Evolutionary conservation across 2,113 vertebrate genomes (phyloP).

Genomic region (Ranitomeya variabilis): DNA sequence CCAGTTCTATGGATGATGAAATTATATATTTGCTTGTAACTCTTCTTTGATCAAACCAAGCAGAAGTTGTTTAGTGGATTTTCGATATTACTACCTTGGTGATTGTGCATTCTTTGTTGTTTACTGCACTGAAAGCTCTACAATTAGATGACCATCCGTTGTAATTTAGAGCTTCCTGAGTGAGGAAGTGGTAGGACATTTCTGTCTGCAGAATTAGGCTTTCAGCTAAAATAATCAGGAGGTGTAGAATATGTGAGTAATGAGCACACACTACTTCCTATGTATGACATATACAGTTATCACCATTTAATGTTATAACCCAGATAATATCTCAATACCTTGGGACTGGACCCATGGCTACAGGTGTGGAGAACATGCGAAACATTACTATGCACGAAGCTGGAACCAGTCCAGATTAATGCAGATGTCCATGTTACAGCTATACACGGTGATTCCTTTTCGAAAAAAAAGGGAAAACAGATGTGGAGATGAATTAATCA

Average conservation of each 20-base stretch:
- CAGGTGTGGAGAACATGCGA: constrained; percentile 23
- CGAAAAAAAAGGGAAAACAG: constrained; percentile 21
- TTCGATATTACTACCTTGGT: constrained; percentile 39
- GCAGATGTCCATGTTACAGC: constrained; percentile 25
- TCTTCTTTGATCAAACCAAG: constrained; percentile 12
- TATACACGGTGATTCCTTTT: background rate
- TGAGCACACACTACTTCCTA: constrained; percentile 63
- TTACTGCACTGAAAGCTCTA: constrained; percentile 67
- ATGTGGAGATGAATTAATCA: constrained; percentile 48
- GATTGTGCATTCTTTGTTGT: constrained; percentile 60
- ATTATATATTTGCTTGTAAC: background rate
- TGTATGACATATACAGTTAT: constrained; percentile 61
- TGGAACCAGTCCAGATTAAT: constrained; percentile 16
- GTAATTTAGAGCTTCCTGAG: constrained; percentile 76
- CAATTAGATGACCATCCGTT: constrained; percentile 71
- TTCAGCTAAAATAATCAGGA: constrained; percentile 64
- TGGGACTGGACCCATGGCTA: background rate
- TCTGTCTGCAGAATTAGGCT: constrained; percentile 63
- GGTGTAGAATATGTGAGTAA: constrained; percentile 61
- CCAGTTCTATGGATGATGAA: background rate
- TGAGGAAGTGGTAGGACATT: constrained; percentile 67
- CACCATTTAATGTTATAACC: constrained; percentile 68
- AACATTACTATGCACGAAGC: background rate
- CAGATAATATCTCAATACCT: constrained; percentile 21
- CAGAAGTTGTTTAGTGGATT: background rate